Base-by-base conservation (phyloP, 2,113 vertebrate species). In the Gadus macrocephalus region DNA sequence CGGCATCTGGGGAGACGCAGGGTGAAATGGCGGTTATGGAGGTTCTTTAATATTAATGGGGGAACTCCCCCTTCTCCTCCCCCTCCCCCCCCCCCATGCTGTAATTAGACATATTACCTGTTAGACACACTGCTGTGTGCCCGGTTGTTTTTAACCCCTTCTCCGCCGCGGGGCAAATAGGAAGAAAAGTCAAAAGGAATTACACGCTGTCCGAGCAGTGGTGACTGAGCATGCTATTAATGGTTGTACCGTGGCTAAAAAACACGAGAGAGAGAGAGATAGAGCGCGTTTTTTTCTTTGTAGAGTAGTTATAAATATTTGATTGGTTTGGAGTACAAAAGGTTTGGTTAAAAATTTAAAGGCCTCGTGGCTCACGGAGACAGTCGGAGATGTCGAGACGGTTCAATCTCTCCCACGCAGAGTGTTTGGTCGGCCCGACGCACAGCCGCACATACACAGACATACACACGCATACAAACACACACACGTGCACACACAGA, bases 41-140 rank as follows among this genome's bases (percentile, higher is more conserved):
- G 89, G 85, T 93, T 93, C 90, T 93, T 95, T 86, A 94, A 94
- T 96, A 92, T 96, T 95, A 94, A 96, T 90, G 92, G 85, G 90
- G 91, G 92, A 93, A 93, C 25, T 25, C 25, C 25, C 25, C 2
- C 25, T 25, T 25, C 25, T 25, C 31, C 31, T 4, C 92, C 94
- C 91, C 20, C 20, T 2, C 31, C 31, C 31, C 92, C 94, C 91
- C 91, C 94, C 94, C 91, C 85, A 90, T 90, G 86, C 91, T 90
- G 91, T 96, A 96, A 99, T 98, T 98, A 97, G 95, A 93, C 94
- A 95, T 92, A 96, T 98, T 97, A 97, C 95, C 94, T 96, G 95
- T 94, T 95, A 95, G 93, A 92, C 91, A 94, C 92, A 93, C 92
- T 90, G 82, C 89, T 89, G 85, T 93, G 90, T 92, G 88, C 92